phyloP scores from a whole-genome alignment of 2,888 invertebrate genomes.

The Drosophila emarginata region DNA sequence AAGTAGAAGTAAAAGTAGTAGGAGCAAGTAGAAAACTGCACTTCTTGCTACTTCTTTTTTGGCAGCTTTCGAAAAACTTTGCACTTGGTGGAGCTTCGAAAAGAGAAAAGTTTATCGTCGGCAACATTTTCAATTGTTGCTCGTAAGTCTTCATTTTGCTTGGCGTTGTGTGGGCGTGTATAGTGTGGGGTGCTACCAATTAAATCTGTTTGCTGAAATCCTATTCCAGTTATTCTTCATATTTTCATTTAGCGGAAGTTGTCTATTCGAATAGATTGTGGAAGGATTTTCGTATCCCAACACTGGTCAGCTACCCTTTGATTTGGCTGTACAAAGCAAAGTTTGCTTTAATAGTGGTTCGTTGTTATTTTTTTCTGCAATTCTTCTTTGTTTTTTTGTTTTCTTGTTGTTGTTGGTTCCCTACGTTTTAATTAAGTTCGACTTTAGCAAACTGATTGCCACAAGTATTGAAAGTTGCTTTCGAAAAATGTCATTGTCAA shows the following conservation, averaged over 20 bases:
- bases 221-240: not conserved
- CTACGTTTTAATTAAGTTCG: slow-evolving; percentile 51
- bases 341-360: not conserved
- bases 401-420: not conserved
- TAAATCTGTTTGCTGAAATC: not conserved
- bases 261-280: not conserved
- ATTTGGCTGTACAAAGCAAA: not conserved
- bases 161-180: not conserved
- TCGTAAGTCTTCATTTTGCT: slow-evolving; percentile 16
- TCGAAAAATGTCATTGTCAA: slow-evolving; percentile 3
- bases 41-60: slow-evolving; percentile 32
- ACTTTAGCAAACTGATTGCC: slow-evolving; percentile 15
- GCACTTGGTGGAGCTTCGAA: slow-evolving; percentile 26
- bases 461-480: not conserved
- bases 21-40: slow-evolving; percentile 44
- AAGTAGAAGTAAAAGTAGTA: not conserved
- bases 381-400: too few species aligned
- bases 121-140: slow-evolving; percentile 58
- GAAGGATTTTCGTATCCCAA: not conserved
- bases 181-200: not conserved
- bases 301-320: not conserved
- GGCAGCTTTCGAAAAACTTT: slow-evolving; percentile 46
- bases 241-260: not conserved
- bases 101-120: slow-evolving; percentile 46
- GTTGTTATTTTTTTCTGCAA: not conserved